These are phyloP conservation scores for Pavo muticus DNA, from an alignment of 2,113 vertebrate species.

Conservation along the genomic window DNA sequence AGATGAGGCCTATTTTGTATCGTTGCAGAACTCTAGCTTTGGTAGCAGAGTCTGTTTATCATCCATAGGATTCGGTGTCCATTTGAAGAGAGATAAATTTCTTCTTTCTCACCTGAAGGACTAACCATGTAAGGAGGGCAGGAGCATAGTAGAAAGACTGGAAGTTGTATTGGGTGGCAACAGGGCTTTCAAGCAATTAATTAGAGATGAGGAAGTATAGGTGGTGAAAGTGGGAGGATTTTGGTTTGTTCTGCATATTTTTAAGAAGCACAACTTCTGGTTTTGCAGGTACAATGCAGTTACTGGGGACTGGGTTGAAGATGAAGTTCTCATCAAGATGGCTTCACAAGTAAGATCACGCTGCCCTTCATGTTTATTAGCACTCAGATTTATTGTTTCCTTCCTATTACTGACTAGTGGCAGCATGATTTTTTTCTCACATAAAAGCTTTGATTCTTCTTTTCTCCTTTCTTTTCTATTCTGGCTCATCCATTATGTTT, in stretches of 20 bases:
- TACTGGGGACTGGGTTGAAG: constrained; percentile 90
- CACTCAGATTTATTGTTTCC: not conserved
- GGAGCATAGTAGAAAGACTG: not conserved
- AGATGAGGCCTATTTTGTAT: not conserved
- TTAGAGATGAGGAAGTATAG: not conserved
- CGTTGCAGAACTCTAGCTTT: not conserved
- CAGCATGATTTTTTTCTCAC: not conserved
- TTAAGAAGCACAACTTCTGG: not conserved
- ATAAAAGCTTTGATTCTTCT: not conserved
- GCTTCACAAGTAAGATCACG: constrained; percentile 84
- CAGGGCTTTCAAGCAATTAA: not conserved
- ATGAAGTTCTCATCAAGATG: constrained; percentile 95
- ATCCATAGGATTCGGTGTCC: not conserved
- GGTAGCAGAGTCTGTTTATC: not conserved
- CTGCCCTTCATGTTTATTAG: not conserved
- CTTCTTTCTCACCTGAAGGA: not conserved
- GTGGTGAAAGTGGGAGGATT: not conserved
- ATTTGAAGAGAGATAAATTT: not conserved
- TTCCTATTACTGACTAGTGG: not conserved
- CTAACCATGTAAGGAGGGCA: not conserved
- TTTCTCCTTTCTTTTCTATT: not conserved
- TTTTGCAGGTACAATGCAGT: constrained; percentile 91
- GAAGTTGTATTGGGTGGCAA: not conserved
- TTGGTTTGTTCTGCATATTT: not conserved
- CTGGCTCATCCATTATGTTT: not conserved